A percentile compares a stretch with the other conserved stretches of the same genome.
Conservation (phyloP, 2,113 vertebrate species). For the Sorex araneus region DNA sequence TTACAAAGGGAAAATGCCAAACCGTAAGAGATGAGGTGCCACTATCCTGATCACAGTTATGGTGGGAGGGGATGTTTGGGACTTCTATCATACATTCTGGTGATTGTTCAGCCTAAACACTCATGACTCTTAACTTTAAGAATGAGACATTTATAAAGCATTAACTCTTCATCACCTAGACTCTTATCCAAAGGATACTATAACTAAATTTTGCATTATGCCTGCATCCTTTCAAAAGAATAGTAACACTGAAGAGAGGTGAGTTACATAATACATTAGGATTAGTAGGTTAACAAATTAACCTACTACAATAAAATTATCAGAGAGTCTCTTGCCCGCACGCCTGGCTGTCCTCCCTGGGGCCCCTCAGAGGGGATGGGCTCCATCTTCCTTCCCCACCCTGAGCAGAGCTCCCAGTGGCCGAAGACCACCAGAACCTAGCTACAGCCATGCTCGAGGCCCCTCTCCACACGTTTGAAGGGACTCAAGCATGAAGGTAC, state of each 20-base stretch:
- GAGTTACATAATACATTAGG: slow-evolving; percentile 10
- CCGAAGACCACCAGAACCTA: too few species aligned
- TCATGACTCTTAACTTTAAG: background rate
- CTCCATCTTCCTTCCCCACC: too few species aligned
- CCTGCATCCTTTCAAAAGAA: background rate
- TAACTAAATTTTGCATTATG: background rate
- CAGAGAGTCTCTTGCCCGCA: too few species aligned
- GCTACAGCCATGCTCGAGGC: too few species aligned
- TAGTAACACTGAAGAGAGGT: background rate
- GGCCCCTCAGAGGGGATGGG: too few species aligned
- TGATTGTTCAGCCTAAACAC: slow-evolving; percentile 30
- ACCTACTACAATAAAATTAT: background rate
- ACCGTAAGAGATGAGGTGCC: background rate
- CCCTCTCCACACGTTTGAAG: too few species aligned
- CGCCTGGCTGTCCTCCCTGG: too few species aligned
- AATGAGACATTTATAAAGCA: background rate
- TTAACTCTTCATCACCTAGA: background rate
- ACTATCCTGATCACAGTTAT: background rate
- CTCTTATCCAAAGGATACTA: background rate
- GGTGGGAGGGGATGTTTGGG: background rate
- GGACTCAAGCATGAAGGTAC: too few species aligned
- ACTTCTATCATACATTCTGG: background rate
- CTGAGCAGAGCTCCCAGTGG: too few species aligned
- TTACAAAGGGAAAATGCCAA: background rate
- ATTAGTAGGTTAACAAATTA: background rate